phyloP scores from a whole-genome alignment of 2,113 vertebrate species.

The Melanocharis versteri region DNA sequence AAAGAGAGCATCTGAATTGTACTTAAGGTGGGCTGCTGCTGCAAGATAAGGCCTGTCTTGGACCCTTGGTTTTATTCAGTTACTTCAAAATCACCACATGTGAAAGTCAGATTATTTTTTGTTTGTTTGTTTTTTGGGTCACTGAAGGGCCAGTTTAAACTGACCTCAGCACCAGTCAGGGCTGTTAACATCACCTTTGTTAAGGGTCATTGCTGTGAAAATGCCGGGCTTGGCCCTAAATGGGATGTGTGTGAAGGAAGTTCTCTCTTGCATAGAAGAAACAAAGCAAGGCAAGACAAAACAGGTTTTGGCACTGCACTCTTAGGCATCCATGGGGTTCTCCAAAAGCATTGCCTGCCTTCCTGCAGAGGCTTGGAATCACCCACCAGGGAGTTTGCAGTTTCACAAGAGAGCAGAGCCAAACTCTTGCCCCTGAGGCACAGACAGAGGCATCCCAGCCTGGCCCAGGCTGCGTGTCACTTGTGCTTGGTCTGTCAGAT shows the following conservation, averaged over 20 bases:
- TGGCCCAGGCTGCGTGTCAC: rapidly evolving
- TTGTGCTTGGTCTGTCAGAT: background rate
- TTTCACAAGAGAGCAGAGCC: background rate
- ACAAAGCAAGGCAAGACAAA: background rate
- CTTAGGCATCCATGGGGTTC: background rate
- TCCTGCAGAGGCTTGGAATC: background rate
- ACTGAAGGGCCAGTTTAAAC: background rate
- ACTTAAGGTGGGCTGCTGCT: background rate
- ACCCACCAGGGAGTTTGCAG: background rate
- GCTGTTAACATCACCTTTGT: background rate
- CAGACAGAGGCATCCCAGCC: background rate
- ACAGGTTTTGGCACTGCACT: background rate
- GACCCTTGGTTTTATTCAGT: background rate
- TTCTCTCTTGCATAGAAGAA: background rate
- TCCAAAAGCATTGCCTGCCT: background rate
- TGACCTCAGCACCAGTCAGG: background rate
- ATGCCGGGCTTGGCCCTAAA: background rate
- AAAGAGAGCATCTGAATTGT: background rate
- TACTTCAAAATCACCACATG: background rate
- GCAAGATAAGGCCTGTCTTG: background rate
- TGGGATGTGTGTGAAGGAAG: rapidly evolving
- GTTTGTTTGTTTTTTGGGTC: background rate
- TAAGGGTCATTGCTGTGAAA: background rate
- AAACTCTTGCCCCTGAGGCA: background rate
- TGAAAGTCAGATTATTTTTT: background rate